Conservation (phyloP, 1,140 invertebrate species). For the Neodiprion lecontei region DNA sequence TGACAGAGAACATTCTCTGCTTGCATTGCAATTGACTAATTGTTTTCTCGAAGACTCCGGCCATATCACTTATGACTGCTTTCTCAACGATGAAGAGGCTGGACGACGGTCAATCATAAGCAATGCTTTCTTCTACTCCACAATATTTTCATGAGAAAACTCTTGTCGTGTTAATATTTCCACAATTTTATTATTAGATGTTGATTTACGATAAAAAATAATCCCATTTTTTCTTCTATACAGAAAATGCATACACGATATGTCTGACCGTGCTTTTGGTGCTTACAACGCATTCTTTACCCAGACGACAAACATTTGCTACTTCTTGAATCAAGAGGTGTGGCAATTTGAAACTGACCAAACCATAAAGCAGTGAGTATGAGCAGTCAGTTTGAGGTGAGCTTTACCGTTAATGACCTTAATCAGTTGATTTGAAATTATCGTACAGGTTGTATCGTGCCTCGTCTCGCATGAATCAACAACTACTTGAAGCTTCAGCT, state of each 20-base stretch:
- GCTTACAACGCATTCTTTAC: slow-evolving; percentile 74
- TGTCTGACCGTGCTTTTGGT: slow-evolving; percentile 67
- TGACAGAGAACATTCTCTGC: slow-evolving; percentile 66
- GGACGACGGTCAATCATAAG: slow-evolving; percentile 40
- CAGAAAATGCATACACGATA: slow-evolving; percentile 64
- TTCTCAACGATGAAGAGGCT: slow-evolving; percentile 49
- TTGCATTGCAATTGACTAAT: slow-evolving; percentile 71
- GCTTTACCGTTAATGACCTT: slow-evolving; percentile 32
- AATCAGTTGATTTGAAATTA: slow-evolving; percentile 40
- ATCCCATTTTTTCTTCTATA: neutral
- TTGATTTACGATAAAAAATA: too few species aligned
- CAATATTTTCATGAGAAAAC: too few species aligned
- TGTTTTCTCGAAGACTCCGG: slow-evolving; percentile 73
- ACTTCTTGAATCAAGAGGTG: slow-evolving; percentile 69
- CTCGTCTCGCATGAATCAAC: slow-evolving; percentile 60
- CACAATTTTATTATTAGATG: slow-evolving; percentile 3
- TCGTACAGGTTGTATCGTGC: slow-evolving; percentile 57
- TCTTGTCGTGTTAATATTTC: neutral
- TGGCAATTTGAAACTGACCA: slow-evolving; percentile 72
- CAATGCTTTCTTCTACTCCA: neutral
- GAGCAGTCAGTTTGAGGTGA: slow-evolving; percentile 41
- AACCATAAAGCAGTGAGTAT: slow-evolving; percentile 58
- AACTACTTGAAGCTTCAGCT: slow-evolving; percentile 65
- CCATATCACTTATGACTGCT: slow-evolving; percentile 62
- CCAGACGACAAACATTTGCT: slow-evolving; percentile 74